These are phyloP conservation scores for Choristoneura rosaceana DNA, from an alignment of 2,888 invertebrate species.

Conservation along the genomic window DNA sequence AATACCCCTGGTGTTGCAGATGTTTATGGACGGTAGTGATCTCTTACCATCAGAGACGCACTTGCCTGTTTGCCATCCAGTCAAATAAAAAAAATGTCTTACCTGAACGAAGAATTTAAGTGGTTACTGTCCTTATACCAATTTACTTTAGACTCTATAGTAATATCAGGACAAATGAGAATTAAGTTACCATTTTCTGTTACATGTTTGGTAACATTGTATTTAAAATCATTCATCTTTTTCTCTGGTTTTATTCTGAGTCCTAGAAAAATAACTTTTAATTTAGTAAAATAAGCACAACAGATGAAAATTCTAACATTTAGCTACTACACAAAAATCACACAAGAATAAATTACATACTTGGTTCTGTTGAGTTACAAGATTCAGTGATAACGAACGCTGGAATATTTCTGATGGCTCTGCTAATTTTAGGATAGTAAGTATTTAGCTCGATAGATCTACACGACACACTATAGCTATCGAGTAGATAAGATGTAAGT, in stretches of 20 bases:
- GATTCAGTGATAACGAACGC: constrained; percentile 72
- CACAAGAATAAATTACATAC: background rate
- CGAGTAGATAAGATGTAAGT: constrained; percentile 44
- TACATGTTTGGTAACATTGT: constrained; percentile 64
- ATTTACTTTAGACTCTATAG: constrained; percentile 74
- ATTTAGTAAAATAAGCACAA: too few species aligned
- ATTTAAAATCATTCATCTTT: constrained; percentile 37
- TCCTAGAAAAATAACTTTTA: background rate
- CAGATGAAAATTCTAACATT: too few species aligned
- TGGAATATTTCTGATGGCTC: constrained; percentile 75
- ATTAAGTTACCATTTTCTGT: constrained; percentile 83
- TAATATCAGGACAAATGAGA: constrained; percentile 84
- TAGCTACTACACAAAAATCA: background rate
- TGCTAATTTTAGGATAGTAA: constrained; percentile 76
- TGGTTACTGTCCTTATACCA: constrained; percentile 83
- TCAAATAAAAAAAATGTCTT: too few species aligned
- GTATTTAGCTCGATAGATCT: constrained; percentile 72
- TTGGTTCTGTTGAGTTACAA: constrained; percentile 57
- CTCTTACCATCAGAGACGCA: too few species aligned
- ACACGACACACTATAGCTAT: constrained; percentile 67
- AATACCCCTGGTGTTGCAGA: too few species aligned
- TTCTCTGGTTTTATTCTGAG: background rate
- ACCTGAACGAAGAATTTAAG: constrained; percentile 67
- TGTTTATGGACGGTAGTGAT: too few species aligned
- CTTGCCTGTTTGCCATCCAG: too few species aligned